Evolutionary conservation across 2,888 invertebrate genomes (phyloP).

Genomic region (Cepaea hortensis): DNA sequence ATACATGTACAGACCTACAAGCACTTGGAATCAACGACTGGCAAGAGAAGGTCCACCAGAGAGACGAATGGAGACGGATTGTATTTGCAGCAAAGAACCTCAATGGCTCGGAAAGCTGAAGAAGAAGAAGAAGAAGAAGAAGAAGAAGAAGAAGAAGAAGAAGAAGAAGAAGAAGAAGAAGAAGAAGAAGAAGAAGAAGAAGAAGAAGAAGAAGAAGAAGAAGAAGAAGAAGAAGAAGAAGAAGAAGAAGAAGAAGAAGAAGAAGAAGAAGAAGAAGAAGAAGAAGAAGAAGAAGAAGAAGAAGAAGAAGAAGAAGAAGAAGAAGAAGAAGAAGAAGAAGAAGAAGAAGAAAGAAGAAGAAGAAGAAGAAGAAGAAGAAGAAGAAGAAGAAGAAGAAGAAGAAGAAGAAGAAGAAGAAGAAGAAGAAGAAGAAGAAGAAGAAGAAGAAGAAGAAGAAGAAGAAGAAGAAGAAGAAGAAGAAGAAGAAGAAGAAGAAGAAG

Average conservation of each 20-base stretch:
- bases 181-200: constrained; percentile 30
- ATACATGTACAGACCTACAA: too few species aligned
- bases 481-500: constrained; percentile 35
- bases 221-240: constrained; percentile 40
- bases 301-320: constrained; percentile 39
- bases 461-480: constrained; percentile 44
- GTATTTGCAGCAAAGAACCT: too few species aligned
- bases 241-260: constrained; percentile 16
- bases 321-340: constrained; percentile 41
- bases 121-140: too few species aligned
- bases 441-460: constrained; percentile 38
- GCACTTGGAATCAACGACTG: too few species aligned
- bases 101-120: too few species aligned
- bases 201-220: constrained; percentile 38
- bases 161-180: constrained; percentile 37
- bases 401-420: constrained; percentile 33
- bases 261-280: constrained; percentile 40
- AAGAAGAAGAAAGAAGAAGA: constrained; percentile 25
- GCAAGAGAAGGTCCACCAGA: too few species aligned
- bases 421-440: constrained; percentile 30
- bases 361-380: constrained; percentile 31
- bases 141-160: constrained; percentile 5
- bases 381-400: constrained; percentile 42
- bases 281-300: constrained; percentile 44
- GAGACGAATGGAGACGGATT: too few species aligned